phyloP scores from a whole-genome alignment of 2,888 invertebrate species.

The Metopia argyrocephala region DNA sequence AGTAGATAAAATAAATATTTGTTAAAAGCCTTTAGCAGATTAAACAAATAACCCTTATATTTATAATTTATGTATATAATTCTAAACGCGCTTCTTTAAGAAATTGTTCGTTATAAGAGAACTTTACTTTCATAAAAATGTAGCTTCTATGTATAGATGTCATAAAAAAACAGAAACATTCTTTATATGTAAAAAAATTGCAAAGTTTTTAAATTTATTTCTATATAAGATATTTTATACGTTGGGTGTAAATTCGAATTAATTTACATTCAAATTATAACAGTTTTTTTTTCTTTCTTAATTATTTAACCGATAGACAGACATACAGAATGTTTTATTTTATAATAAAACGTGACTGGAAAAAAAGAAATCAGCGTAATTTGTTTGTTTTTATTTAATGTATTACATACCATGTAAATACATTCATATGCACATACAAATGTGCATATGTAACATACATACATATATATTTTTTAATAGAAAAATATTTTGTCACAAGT shows the following conservation, averaged over 20 bases:
- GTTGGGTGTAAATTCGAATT: slow-evolving; percentile 32
- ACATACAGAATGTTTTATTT: slow-evolving; percentile 11
- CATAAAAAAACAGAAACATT: not conserved
- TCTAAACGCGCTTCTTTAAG: too few relatives aligned
- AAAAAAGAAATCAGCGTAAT: slow-evolving; percentile 1
- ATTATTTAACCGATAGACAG: not conserved
- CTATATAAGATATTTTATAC: not conserved
- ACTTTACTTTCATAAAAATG: too few relatives aligned
- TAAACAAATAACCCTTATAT: too few relatives aligned
- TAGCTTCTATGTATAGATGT: too few relatives aligned
- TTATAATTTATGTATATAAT: too few relatives aligned
- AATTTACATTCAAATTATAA: slow-evolving; percentile 54
- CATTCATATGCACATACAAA: not conserved
- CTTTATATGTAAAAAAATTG: too few relatives aligned
- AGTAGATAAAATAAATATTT: too few relatives aligned
- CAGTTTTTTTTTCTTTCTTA: slow-evolving; percentile 7
- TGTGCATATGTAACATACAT: not conserved
- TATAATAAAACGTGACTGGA: slow-evolving; percentile 49
- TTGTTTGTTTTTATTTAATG: not conserved
- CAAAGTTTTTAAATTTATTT: too few relatives aligned
- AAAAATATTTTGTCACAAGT: slow-evolving; percentile 12
- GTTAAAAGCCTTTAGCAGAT: too few relatives aligned
- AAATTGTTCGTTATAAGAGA: too few relatives aligned
- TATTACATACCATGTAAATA: not conserved
- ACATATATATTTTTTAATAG: slow-evolving; percentile 18